phyloP scores from a whole-genome alignment of 2,888 invertebrate genomes.

The Spatulosminthurus flaviceps region DNA sequence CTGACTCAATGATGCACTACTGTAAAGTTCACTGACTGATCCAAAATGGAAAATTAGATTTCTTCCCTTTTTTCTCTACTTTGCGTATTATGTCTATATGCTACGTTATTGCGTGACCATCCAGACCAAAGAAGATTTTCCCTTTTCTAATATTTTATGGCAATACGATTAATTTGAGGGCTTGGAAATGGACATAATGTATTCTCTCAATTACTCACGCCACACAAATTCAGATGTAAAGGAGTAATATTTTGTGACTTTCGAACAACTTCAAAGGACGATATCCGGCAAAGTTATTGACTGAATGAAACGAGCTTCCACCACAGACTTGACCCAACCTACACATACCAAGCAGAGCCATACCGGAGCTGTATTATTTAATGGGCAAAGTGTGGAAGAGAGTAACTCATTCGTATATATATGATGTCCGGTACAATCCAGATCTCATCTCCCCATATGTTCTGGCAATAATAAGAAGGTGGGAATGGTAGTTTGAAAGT shows the following conservation, averaged over 20 bases:
- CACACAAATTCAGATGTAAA: background rate
- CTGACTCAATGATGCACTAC: too few relatives aligned
- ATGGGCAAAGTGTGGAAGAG: background rate
- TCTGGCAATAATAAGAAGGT: too few relatives aligned
- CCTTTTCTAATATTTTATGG: background rate
- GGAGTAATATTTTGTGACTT: background rate
- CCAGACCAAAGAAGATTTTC: slow-evolving; percentile 6
- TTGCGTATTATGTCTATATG: background rate
- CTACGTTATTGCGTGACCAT: background rate
- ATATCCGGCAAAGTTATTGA: background rate
- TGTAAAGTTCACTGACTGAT: background rate
- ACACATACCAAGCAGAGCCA: background rate
- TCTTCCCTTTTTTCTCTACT: background rate
- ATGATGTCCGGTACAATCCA: too few relatives aligned
- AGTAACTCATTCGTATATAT: too few relatives aligned
- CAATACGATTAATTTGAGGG: background rate
- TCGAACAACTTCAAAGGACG: too few relatives aligned
- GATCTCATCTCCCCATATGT: too few relatives aligned
- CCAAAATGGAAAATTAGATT: background rate
- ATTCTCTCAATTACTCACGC: too few relatives aligned
- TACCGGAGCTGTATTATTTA: background rate
- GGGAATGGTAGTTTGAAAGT: too few relatives aligned
- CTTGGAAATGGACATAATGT: too few relatives aligned
- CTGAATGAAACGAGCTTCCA: background rate
- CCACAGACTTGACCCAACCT: slow-evolving; percentile 8